Base-by-base conservation (phyloP, 2,888 invertebrate species). In the Drosophila algonquin region DNA sequence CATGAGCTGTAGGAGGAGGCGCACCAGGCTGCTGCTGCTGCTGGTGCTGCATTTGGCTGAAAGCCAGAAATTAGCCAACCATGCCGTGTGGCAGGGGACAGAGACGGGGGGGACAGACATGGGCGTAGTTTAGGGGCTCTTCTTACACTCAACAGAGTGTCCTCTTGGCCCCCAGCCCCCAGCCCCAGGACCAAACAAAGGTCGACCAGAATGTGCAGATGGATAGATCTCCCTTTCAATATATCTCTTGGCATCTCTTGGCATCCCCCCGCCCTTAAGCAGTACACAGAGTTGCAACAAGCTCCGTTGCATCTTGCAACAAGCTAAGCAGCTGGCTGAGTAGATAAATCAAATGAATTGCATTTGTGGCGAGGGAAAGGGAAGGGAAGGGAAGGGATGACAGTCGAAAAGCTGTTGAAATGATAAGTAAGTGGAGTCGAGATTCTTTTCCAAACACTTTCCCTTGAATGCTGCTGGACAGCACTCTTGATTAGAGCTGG, bases 11-110 rank as follows among this genome's bases (percentile, higher is more conserved):
- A 30, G 8, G 30, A 8, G 30, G 18, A 48, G 24, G 48, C 8
- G 12, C n/a, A n/a, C n/a, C n/a, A n/a, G 63, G 48, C 12, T 12
- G 63, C 45, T 14, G 48, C 51, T 24, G 46, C 12, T 16, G 63
- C 45, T 16, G 48, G 46, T 24, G 46, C 48, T 62, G 63, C 71
- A 50, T n/a, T 53, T 83, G 84, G 84, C 81, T 55, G 32, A 3
- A 21, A 47, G 87, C 81, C 80, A 83, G 61, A 69, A 79, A 82
- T 82, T 84, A 87, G 87, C 81, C 77, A 65, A 64, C 70, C 67
- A 61, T 60, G 40, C 32, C 14, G 40, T 9, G 18, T n/a, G 9
- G 40, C 55, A 18, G 40, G 30, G 12, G 18, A 55, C 2, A 6
- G 32, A 6, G n/a, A 40, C 12, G 40, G 40, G 14, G 14, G 14